These are phyloP conservation scores for Lordiphosa stackelbergi DNA, from an alignment of 1,140 invertebrate species.

Conservation along the genomic window DNA sequence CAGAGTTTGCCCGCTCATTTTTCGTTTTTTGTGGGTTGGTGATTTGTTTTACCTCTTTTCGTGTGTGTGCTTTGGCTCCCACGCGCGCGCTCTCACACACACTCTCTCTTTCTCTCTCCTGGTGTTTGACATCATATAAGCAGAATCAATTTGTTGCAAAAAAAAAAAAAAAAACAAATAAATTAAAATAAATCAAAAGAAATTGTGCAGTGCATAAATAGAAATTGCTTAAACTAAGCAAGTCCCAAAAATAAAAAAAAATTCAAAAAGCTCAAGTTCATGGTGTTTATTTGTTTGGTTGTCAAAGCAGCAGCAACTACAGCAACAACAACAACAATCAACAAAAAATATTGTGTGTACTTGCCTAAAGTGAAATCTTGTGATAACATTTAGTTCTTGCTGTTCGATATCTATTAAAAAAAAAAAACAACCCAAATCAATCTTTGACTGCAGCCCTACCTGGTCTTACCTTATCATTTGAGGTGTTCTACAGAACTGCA, in stretches of 20 bases:
- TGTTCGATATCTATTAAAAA: neutral
- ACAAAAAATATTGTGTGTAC: constrained; percentile 24
- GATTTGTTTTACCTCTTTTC: constrained; percentile 36
- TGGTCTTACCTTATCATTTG: constrained; percentile 33
- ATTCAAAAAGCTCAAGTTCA: constrained; percentile 54
- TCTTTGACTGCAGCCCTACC: constrained; percentile 5
- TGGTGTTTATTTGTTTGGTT: constrained; percentile 51
- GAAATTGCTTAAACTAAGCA: constrained; percentile 6
- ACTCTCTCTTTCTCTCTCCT: constrained; percentile 8
- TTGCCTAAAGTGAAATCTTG: constrained; percentile 34
- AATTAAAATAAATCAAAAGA: constrained; percentile 21
- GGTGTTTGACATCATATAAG: constrained; percentile 34
- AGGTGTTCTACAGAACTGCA: constrained; percentile 33
- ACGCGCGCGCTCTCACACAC: constrained; percentile 34
- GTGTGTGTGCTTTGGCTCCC: constrained; percentile 25
- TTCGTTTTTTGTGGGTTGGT: constrained; percentile 15
- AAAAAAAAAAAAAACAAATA: constrained; percentile 19
- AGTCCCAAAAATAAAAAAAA: constrained; percentile 15
- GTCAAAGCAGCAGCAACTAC: constrained; percentile 54
- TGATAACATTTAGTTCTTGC: neutral
- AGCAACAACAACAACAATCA: constrained; percentile 25
- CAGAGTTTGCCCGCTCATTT: constrained; percentile 4
- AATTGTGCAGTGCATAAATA: constrained; percentile 37
- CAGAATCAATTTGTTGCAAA: constrained; percentile 38
- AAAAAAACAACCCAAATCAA: constrained; percentile 8